Base-by-base conservation (phyloP, 1,140 invertebrate species). In the Zaprionus inermis region DNA sequence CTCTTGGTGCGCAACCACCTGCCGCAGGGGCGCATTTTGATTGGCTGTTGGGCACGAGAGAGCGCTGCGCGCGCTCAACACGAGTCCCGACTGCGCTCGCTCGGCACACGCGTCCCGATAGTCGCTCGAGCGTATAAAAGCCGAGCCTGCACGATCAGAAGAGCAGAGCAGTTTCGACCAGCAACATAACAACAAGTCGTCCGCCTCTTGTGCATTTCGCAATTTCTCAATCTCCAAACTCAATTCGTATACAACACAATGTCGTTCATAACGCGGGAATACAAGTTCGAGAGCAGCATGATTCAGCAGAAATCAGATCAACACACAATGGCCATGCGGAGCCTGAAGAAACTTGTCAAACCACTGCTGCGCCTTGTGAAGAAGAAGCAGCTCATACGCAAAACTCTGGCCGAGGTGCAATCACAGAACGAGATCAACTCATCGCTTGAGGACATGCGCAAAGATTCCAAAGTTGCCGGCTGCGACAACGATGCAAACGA, bases 401-500 rank as follows among this genome's bases (percentile, higher is more conserved):
- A 93, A 65, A 86, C 79, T 18, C 83, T 91, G 28, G 78, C 80
- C 44, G 91, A 92, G 61, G 71, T 90, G 32, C 85, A 91, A 64
- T 75, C 78, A 34, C 90, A 92, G 58, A 92, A 92, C 56, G 75
- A 82, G 34, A 80, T 90, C 77, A 92, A 92, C 63, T 86, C 91
- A 60, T 92, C 91, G 91, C 84, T 92, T 91, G 91, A 93, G 93
- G 92, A 93, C 81, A 70, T 91, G 92, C 84, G 85, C 44, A 92
- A 78, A 79, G 93, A 92, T 68, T 79, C 90, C 7, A 44, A 44
- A 44, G 72, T 86, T 80, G 91, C 82, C 46, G 79, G 74, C 77
- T 81, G 83, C 36, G 94, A 95, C 79, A 95, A 95, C 86, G 85
- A 92, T 59, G 94, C 94, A 79, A 95, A 95, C 91, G 95, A 95